Base-by-base conservation (phyloP, 1,140 invertebrate genomes). In the Lanistes nyassanus region DNA sequence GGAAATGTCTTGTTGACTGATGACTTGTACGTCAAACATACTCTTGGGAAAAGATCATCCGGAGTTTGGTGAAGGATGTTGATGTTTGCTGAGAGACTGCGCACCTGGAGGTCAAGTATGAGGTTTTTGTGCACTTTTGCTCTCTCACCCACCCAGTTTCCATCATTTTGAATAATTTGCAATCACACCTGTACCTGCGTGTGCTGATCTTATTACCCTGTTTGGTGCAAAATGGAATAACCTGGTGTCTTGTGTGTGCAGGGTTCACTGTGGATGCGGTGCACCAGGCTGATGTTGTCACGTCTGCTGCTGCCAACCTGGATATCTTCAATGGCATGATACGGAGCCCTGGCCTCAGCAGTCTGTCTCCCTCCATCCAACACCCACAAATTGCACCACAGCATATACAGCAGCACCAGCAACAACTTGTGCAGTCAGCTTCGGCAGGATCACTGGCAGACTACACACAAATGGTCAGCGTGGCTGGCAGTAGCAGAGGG, bases 251-350 rank as follows among this genome's bases (percentile, higher is more conserved):
- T n/a, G n/a, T 47, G 26, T 58, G 21, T 71, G 34, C 42, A 26
- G 70, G 69, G 21, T 34, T 71, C 16, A 55, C 47, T 13, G 51
- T 60, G 55, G 70, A 72, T 9, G 7, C 55, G 0, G 70, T 72
- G 16, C 70, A 60, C 2, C 56, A 60, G 23, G 55, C 55, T 13
- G 55, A 72, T 3, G 26, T 62, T 2, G 21, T 21, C 70, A 36
- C 51, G 4, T n/a, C 29, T 34, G 23, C n/a, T 5, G 23, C 70
- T 7, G 16, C 70, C 2, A 56, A 3, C 21, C 70, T 72, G 34
- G 70, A 72, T 26, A 19, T 34, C 55, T 72, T 36, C 56, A 62
- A 34, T 29, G 56, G 55, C 11, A 9, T 60, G 21, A 31, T 37
- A 7, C 34, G 29, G 3, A 34, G 56, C 70, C 70, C 56, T n/a